Evolutionary conservation across 2,113 vertebrate species (phyloP).

Genomic region (Mesembrinibis cayennensis): DNA sequence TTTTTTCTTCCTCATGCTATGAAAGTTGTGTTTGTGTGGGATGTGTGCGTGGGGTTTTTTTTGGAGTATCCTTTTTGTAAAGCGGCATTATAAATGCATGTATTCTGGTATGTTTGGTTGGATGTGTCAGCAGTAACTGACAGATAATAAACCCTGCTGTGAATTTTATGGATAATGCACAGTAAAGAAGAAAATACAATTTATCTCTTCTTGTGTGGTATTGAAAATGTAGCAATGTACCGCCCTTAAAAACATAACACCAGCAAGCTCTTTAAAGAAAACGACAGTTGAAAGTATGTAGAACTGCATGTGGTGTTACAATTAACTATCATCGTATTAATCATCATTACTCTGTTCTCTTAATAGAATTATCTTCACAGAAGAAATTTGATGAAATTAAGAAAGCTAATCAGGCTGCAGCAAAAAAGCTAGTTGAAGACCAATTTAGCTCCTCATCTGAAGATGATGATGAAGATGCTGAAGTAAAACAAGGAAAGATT

Average conservation of each 20-base stretch:
- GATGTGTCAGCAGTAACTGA: neutral
- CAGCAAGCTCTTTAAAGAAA: neutral
- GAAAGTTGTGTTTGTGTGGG: neutral
- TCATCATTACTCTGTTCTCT: neutral
- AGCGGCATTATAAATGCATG: neutral
- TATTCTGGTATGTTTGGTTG: neutral
- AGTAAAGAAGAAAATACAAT: neutral
- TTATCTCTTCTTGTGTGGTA: neutral
- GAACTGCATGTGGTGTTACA: neutral
- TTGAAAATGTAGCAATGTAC: neutral
- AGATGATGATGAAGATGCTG: slow-evolving; percentile 79
- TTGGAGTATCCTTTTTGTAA: neutral
- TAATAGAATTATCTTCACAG: slow-evolving; percentile 76
- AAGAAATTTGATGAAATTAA: slow-evolving; percentile 93
- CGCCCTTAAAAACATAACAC: neutral
- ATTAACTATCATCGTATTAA: neutral
- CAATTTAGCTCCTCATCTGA: slow-evolving; percentile 85
- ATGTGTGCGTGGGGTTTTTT: neutral
- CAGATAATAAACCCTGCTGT: neutral
- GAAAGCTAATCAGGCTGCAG: slow-evolving; percentile 87
- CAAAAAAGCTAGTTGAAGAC: slow-evolving; percentile 83
- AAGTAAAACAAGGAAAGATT: slow-evolving; percentile 85
- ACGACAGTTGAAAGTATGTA: neutral
- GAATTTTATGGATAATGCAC: neutral
- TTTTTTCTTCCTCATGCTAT: neutral